Conservation (phyloP, 2,888 invertebrate genomes). For the Caenorhabditis parvicauda region DNA sequence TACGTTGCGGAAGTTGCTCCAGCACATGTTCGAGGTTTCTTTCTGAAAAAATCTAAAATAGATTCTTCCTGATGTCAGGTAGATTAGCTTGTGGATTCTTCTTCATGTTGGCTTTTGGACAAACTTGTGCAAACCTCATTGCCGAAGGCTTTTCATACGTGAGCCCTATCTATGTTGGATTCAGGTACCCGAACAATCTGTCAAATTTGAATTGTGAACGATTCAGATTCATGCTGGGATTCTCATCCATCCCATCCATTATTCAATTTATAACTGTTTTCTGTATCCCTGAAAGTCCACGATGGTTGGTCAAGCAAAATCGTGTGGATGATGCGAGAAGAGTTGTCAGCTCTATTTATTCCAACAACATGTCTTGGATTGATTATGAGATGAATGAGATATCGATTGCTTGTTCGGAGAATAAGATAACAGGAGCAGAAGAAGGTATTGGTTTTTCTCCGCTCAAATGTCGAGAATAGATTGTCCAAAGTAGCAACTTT, state of each 20-base stretch:
- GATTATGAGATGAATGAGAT: conserved; percentile 38
- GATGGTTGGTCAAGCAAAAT: conserved; percentile 52
- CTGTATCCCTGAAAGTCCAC: conserved; percentile 68
- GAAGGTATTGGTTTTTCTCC: too few relatives aligned
- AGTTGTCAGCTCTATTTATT: conserved; percentile 25
- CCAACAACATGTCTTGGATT: conserved; percentile 32
- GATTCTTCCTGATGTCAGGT: too few relatives aligned
- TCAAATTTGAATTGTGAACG: not conserved
- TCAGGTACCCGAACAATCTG: conserved; percentile 64
- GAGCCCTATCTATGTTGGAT: conserved; percentile 64
- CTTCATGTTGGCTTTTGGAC: conserved; percentile 68
- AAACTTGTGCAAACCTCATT: conserved; percentile 66
- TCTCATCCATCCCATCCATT: conserved; percentile 66
- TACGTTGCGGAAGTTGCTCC: conserved; percentile 69
- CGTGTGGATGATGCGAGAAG: conserved; percentile 19
- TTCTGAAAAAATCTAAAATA: too few relatives aligned
- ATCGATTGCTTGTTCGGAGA: conserved; percentile 1
- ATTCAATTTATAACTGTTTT: conserved; percentile 68
- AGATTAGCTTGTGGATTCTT: conserved; percentile 66
- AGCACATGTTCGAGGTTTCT: conserved; percentile 65
- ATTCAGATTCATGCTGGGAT: conserved; percentile 39
- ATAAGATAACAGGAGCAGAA: too few relatives aligned
- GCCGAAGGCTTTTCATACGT: conserved; percentile 67
- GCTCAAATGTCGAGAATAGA: too few relatives aligned
- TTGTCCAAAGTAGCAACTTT: too few relatives aligned